Base-by-base conservation (phyloP, 1,140 invertebrate genomes). In the Subanguina moxae region DNA sequence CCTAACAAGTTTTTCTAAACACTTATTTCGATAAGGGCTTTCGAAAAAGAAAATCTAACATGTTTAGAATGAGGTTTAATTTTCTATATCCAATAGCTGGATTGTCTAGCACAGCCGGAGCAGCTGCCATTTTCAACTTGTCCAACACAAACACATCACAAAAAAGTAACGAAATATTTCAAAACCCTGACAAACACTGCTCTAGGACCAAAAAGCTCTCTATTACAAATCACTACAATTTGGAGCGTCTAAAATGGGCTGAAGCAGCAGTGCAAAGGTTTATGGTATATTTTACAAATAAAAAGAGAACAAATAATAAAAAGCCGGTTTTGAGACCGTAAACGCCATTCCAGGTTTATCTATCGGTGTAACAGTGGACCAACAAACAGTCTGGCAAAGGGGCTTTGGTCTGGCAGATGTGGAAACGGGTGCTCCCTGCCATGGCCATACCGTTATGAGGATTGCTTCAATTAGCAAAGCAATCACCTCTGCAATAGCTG, bases 391-490 rank as follows among this genome's bases (percentile, higher is more conserved):
- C 3, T 88, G 85, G 85, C 71, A 73, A 64, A 82, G 85, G 78
- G 87, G 87, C 42, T 82, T 88, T 76, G 88, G 88, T 1, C 87
- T 83, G 78, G 79, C 87, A 45, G 86, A 89, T 78, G 66, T 89
- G 1, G 88, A 89, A 76, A 88, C 88, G 69, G 68, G 78, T 43
- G 77, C 86, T 7, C 77, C 74, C 15, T 87, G 86, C 76, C 78
- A 75, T 27, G 67, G 82, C n/a, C 75, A 86, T 15, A 86, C 86
- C 3, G 85, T 88, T 0, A 86, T 89, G 83, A 80, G 88, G 65
- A 88, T 89, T 68, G 88, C 88, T 38, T 88, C 87, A 72, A 88
- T 89, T 62, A 87, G 86, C 72, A 88, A 88, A 76, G 75, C 86
- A 52, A 84, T 89, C 45, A 87, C 88, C 17, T 86, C 87, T 80